phyloP scores from a whole-genome alignment of 37 sponge, comb jelly and placozoan genomes.

The Beroe forskalii region DNA sequence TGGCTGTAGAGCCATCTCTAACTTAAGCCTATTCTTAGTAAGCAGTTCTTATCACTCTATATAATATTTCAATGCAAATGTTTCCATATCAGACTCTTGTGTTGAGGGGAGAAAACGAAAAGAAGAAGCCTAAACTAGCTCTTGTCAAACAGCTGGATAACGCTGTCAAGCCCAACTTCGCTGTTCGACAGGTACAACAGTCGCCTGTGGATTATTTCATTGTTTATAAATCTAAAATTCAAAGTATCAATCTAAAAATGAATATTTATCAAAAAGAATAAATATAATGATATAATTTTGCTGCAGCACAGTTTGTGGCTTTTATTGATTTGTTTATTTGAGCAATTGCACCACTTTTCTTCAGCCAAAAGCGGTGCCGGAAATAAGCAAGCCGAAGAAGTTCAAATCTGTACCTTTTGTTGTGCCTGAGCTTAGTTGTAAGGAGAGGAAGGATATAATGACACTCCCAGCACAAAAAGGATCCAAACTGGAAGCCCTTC shows the following conservation, averaged over 20 bases:
- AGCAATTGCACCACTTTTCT: too few species aligned
- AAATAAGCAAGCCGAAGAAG: slow-evolving; percentile 39
- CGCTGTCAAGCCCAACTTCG: background rate
- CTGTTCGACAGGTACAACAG: background rate
- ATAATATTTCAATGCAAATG: too few species aligned
- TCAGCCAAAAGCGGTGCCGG: background rate
- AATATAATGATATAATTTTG: too few species aligned
- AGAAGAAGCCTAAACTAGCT: slow-evolving; percentile 1
- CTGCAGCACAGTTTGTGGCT: too few species aligned
- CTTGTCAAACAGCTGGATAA: slow-evolving; percentile 45
- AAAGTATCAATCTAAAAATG: too few species aligned
- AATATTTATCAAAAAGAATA: too few species aligned
- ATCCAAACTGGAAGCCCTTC: slow-evolving; percentile 28
- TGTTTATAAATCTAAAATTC: too few species aligned
- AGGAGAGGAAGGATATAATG: background rate
- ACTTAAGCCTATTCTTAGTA: too few species aligned
- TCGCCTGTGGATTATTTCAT: background rate
- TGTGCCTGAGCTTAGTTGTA: slow-evolving; percentile 4
- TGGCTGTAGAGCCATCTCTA: too few species aligned
- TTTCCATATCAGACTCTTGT: slow-evolving; percentile 24
- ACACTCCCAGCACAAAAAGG: slow-evolving; percentile 57
- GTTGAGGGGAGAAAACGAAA: slow-evolving; percentile 1
- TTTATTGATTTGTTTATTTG: too few species aligned
- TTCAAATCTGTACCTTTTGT: slow-evolving; percentile 34
- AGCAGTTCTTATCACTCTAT: too few species aligned